Evolutionary conservation across 1,140 invertebrate species (phyloP).

Genomic region (Eumeta japonica): DNA sequence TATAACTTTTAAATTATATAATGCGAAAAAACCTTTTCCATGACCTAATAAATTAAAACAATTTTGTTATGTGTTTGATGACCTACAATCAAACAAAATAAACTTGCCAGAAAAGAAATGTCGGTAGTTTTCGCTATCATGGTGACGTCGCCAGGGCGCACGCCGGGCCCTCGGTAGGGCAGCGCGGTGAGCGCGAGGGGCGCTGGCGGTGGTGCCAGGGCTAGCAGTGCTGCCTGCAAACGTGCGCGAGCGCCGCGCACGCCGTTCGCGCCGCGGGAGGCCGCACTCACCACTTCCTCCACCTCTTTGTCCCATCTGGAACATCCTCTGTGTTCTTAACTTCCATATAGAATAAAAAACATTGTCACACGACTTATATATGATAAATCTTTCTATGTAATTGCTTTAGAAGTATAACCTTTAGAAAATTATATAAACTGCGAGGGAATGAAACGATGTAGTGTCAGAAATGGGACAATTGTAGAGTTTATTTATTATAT

Average conservation of each 20-base stretch:
- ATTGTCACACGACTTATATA: no score
- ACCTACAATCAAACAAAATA: conserved; percentile 5
- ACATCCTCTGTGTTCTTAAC: no score
- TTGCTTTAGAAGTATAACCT: no score
- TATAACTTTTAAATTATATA: no score
- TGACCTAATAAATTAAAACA: no score
- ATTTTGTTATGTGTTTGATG: no score
- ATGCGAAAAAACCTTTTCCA: no score
- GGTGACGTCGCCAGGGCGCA: conserved; percentile 45
- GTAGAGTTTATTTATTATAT: no score
- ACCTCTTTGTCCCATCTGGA: conserved; percentile 44
- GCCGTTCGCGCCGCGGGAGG: conserved; percentile 34
- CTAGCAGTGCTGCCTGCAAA: conserved; percentile 38
- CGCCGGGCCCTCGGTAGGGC: conserved; percentile 43
- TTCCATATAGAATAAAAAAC: no score
- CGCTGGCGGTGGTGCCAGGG: conserved; percentile 15
- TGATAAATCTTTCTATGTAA: no score
- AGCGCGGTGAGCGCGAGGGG: conserved; percentile 29
- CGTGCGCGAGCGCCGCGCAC: conserved; percentile 38
- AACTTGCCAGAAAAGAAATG: conserved; percentile 43
- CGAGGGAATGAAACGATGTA: not conserved
- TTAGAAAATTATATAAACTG: no score
- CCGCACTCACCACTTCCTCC: conserved; percentile 41
- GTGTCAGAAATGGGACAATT: no score
- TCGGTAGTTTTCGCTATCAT: conserved; percentile 46